Percentiles rank a stretch among this genome's conserved stretches.
These are phyloP conservation scores for Stratiomys singularior DNA, from an alignment of 2,888 invertebrate species.

Conservation along the genomic window DNA sequence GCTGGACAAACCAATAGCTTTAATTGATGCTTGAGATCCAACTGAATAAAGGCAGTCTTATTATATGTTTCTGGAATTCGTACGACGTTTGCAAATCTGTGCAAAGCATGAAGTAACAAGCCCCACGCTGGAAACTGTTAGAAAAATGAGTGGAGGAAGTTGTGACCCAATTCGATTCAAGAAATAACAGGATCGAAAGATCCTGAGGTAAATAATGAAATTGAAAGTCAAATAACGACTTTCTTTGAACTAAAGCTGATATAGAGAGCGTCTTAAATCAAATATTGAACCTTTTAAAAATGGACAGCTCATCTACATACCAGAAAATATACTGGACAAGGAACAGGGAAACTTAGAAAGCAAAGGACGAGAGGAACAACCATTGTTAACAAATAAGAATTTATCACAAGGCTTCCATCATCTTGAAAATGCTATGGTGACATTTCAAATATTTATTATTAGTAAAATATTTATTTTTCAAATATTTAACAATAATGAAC, in stretches of 20 bases:
- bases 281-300: neutral
- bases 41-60: neutral
- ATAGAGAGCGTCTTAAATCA: neutral
- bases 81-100: neutral
- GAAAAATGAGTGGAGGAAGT: neutral
- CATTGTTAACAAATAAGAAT: neutral
- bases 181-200: neutral
- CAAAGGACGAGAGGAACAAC: neutral
- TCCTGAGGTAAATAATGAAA: neutral
- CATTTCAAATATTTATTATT: too few relatives aligned
- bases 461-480: too few relatives aligned
- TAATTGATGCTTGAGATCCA: neutral
- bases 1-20: neutral
- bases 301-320: neutral
- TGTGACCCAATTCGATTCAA: neutral
- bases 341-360: neutral
- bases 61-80: neutral
- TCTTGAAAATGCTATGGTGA: neutral
- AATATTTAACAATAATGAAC: neutral
- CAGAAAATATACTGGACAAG: too few relatives aligned
- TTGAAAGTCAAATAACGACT: neutral
- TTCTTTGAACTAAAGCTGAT: neutral
- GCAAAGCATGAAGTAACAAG: neutral
- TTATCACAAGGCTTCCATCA: neutral
- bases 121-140: neutral